A percentile compares a stretch with the other conserved stretches of the same genome.
These are phyloP conservation scores for Sussaba pulchella DNA, from an alignment of 2,888 invertebrate genomes.

Conservation along the genomic window DNA sequence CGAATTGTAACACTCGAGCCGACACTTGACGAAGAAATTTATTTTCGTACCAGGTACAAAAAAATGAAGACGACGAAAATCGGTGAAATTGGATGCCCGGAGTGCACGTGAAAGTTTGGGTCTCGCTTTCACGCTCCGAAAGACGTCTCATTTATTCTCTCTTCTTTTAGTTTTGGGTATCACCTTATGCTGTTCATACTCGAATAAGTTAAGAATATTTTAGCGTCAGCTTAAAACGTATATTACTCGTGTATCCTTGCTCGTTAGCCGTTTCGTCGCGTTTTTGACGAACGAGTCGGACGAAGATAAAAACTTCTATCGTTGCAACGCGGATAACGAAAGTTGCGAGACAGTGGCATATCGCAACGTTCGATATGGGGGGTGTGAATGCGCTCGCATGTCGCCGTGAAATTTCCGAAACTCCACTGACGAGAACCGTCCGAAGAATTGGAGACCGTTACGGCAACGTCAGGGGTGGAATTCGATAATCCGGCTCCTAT, in stretches of 20 bases:
- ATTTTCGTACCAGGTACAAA: conserved; percentile 11
- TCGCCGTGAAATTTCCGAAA: conserved; percentile 48
- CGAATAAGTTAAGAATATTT: conserved; percentile 11
- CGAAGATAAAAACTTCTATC: background rate
- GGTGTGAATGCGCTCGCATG: too few relatives aligned
- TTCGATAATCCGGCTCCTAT: conserved; percentile 65
- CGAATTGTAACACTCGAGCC: conserved; percentile 51
- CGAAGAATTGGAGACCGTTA: conserved; percentile 19
- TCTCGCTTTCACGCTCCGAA: background rate
- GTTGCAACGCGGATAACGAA: background rate
- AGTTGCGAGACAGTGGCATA: background rate
- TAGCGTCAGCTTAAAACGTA: background rate
- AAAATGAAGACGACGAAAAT: background rate
- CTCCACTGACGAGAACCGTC: conserved; percentile 25
- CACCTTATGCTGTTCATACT: background rate
- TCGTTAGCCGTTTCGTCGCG: background rate
- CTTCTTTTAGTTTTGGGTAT: background rate
- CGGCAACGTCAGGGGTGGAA: conserved; percentile 36
- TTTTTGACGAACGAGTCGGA: background rate
- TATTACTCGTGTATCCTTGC: background rate
- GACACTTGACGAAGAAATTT: conserved; percentile 31
- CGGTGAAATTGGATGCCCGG: background rate
- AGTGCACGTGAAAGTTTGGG: background rate
- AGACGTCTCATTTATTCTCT: background rate
- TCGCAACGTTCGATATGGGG: too few relatives aligned